These are phyloP conservation scores for Menidia menidia DNA, from an alignment of 2,797 vertebrate species.

Conservation along the genomic window DNA sequence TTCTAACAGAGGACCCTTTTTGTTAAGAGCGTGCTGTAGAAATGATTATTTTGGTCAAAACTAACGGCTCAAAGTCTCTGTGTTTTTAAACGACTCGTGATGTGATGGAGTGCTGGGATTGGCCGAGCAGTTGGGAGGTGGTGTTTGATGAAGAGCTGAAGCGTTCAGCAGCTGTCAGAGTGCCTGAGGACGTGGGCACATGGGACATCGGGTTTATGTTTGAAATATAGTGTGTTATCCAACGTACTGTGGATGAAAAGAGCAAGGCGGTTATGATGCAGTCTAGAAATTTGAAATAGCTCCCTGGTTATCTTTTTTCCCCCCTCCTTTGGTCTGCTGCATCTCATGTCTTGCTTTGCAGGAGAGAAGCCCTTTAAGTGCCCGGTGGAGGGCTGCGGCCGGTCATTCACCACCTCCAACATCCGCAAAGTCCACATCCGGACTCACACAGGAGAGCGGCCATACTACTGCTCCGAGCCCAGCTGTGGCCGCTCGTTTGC, in stretches of 20 bases:
- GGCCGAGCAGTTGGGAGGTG: constrained; percentile 5
- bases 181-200: constrained; percentile 8
- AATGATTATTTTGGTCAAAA: not conserved
- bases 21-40: not conserved
- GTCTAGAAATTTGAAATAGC: not conserved
- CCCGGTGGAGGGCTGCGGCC: constrained; percentile 95
- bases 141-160: not conserved
- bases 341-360: constrained; percentile 66
- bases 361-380: constrained; percentile 98
- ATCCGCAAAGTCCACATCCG: constrained; percentile 99
- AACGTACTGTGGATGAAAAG: not conserved
- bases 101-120: not conserved
- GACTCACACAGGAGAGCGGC: constrained; percentile 98
- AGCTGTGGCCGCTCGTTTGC: constrained; percentile 97
- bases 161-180: not conserved
- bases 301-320: not conserved
- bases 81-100: constrained; percentile 23
- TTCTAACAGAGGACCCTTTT: constrained; percentile 7
- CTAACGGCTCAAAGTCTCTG: not conserved
- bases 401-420: constrained; percentile 98
- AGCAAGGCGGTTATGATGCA: not conserved
- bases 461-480: constrained; percentile 98
- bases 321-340: not conserved
- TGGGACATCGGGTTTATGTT: constrained; percentile 7
- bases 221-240: not conserved